These are phyloP conservation scores for Alviniconcha marisindica DNA, from an alignment of 1,140 invertebrate genomes.

Conservation along the genomic window DNA sequence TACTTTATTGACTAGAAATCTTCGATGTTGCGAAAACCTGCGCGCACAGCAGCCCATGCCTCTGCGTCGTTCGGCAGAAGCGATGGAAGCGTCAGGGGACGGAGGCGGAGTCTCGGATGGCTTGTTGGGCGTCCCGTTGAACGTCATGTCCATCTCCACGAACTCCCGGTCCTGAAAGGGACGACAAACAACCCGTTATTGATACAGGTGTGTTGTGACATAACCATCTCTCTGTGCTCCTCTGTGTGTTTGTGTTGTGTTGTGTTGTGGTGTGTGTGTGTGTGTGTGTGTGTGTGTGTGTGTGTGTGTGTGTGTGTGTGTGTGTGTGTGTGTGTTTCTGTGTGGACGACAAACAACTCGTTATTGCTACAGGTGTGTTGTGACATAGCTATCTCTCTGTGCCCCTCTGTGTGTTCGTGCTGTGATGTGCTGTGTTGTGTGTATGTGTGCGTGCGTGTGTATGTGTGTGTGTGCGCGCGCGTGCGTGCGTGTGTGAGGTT, in stretches of 20 bases:
- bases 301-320: not conserved
- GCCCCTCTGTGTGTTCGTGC: not conserved
- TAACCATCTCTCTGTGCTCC: not conserved
- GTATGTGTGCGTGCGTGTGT: not conserved
- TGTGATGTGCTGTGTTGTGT: too few relatives aligned
- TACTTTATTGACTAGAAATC: conserved; percentile 56
- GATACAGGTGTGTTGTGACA: not conserved
- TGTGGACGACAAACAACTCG: too few relatives aligned
- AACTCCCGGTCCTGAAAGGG: conserved; percentile 93
- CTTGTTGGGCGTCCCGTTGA: conserved; percentile 92
- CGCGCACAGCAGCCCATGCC: conserved; percentile 89
- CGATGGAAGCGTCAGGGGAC: conserved; percentile 85
- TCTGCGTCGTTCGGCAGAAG: conserved; percentile 73
- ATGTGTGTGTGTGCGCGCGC: not conserved
- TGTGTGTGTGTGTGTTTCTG: not conserved
- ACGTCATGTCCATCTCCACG: conserved; percentile 96
- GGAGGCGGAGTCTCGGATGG: conserved; percentile 84
- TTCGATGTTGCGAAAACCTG: conserved; percentile 77
- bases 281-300: too few relatives aligned
- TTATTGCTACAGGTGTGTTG: too few relatives aligned
- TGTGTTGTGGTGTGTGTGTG: not conserved
- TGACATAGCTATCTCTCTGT: too few relatives aligned
- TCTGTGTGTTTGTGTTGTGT: not conserved
- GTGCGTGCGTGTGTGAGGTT: not conserved
- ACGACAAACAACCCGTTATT: conserved; percentile 22